Evolutionary conservation across 1,140 invertebrate species (phyloP).

Genomic region (Drosophila trapezifrons): DNA sequence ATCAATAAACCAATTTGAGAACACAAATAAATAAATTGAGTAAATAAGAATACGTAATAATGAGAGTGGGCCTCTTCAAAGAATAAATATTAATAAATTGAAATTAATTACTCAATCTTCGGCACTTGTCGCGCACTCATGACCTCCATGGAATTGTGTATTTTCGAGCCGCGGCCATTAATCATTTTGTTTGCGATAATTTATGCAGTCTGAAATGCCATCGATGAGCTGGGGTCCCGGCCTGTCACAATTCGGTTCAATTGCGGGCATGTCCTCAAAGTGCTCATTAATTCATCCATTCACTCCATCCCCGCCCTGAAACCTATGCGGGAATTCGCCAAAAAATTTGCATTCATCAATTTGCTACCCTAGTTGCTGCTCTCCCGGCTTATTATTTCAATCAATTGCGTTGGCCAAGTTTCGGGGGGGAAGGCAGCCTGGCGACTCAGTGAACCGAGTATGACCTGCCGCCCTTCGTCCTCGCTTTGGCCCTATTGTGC

Average conservation of each 20-base stretch:
- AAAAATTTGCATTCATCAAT: conserved; percentile 44
- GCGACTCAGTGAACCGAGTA: conserved; percentile 19
- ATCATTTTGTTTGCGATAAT: conserved; percentile 38
- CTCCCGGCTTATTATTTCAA: conserved; percentile 42
- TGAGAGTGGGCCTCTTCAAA: background rate
- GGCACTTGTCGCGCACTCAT: conserved; percentile 25
- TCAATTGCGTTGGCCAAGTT: conserved; percentile 18
- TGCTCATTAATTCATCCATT: conserved; percentile 69
- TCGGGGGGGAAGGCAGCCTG: background rate
- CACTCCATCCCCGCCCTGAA: conserved; percentile 21
- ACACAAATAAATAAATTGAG: no score
- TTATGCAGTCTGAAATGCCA: conserved; percentile 31
- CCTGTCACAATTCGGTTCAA: conserved; percentile 55
- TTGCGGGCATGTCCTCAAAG: conserved; percentile 49
- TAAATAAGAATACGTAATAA: background rate
- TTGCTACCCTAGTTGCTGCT: conserved; percentile 28
- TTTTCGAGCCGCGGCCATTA: conserved; percentile 25
- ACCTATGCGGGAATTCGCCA: conserved; percentile 14
- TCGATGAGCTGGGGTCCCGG: conserved; percentile 2
- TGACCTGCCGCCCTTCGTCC: conserved; percentile 26
- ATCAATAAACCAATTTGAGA: no score
- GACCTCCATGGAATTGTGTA: conserved; percentile 16
- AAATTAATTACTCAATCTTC: conserved; percentile 28
- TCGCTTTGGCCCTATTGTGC: conserved; percentile 14
- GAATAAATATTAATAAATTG: conserved; percentile 19